Percentiles rank a stretch among this genome's conserved stretches.
Conservation (phyloP, 2,888 invertebrate species). For the Julus scanicus region DNA sequence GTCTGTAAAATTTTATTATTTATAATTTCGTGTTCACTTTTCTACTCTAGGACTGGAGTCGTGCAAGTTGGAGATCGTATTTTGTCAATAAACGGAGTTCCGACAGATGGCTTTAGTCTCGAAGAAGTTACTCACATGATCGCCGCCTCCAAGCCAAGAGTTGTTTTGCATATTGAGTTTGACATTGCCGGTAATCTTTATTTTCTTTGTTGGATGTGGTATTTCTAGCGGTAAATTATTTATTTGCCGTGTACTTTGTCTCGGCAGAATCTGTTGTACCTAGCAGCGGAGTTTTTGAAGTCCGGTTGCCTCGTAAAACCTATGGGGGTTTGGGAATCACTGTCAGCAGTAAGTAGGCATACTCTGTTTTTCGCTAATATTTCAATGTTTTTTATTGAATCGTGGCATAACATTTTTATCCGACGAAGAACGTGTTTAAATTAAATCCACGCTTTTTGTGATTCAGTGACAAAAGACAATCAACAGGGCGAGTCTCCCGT, state of each 20-base stretch:
- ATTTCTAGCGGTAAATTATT: neutral
- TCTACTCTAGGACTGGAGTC: constrained; percentile 60
- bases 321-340: constrained; percentile 89
- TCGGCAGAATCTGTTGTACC: constrained; percentile 85
- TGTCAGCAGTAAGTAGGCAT: constrained; percentile 76
- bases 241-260: neutral
- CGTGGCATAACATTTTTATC: no score
- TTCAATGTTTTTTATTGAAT: no score
- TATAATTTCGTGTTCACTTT: neutral
- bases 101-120: constrained; percentile 67
- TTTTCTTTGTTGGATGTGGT: neutral
- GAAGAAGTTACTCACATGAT: constrained; percentile 67
- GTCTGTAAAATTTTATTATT: neutral
- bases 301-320: constrained; percentile 80
- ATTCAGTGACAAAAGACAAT: constrained; percentile 49
- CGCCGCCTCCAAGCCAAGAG: constrained; percentile 68
- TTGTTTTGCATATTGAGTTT: constrained; percentile 86
- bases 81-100: constrained; percentile 84
- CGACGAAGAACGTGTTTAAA: no score
- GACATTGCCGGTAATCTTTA: constrained; percentile 75
- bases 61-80: constrained; percentile 79
- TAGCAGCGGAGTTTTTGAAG: constrained; percentile 88
- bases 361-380: no score
- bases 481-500: constrained; percentile 73
- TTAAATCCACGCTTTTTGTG: neutral